phyloP scores from a whole-genome alignment of 2,113 vertebrate genomes.

The Rhinichthys klamathensis region DNA sequence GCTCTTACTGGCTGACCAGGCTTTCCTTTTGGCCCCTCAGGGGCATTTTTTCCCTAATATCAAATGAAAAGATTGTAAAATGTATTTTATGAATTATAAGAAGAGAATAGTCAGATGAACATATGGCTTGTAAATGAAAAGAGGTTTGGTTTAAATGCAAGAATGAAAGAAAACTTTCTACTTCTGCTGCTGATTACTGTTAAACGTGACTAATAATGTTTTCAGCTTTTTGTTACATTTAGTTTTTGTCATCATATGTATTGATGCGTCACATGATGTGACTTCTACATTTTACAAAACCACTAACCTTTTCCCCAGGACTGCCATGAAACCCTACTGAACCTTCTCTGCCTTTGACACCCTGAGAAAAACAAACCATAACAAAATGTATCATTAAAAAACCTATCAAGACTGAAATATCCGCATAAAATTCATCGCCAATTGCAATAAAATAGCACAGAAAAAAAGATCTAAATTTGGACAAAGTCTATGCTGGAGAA shows the following conservation, averaged over 20 bases:
- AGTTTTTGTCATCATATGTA: not conserved
- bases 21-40: constrained; percentile 67
- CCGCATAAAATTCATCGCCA: not conserved
- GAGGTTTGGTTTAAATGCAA: not conserved
- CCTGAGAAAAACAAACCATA: constrained; percentile 63
- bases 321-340: constrained; percentile 58
- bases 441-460: not conserved
- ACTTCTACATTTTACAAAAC: not conserved
- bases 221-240: not conserved
- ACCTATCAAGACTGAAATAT: not conserved
- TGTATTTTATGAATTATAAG: not conserved
- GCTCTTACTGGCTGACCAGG: constrained; percentile 67
- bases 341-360: constrained; percentile 70
- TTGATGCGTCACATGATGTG: not conserved
- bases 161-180: not conserved
- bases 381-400: not conserved
- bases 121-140: constrained; percentile 14
- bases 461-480: not conserved
- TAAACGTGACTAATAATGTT: not conserved
- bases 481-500: not conserved
- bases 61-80: constrained; percentile 26
- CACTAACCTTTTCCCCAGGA: constrained; percentile 70
- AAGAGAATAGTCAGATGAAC: not conserved
- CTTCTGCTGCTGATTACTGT: not conserved
- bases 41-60: constrained; percentile 71